phyloP scores from a whole-genome alignment of 2,888 invertebrate genomes.

The Noctua janthe region DNA sequence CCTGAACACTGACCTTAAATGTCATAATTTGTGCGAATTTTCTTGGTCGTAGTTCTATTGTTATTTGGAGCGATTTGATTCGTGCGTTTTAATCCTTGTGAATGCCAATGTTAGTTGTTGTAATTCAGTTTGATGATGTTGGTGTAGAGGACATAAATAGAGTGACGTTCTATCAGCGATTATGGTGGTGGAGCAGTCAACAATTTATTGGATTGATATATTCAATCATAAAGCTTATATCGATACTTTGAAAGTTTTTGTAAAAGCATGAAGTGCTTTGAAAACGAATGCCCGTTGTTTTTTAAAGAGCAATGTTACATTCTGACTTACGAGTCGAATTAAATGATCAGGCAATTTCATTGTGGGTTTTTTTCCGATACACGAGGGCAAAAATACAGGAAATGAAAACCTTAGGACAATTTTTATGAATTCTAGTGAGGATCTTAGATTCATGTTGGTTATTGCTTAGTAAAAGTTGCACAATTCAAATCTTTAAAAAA shows the following conservation, averaged over 20 bases:
- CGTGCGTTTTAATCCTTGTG: conserved; percentile 5
- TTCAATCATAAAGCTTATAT: neutral
- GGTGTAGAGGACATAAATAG: neutral
- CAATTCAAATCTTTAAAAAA: too few species aligned
- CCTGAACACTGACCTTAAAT: conserved; percentile 59
- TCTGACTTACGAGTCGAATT: neutral
- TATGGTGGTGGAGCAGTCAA: neutral
- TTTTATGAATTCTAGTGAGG: neutral
- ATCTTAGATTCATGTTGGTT: neutral
- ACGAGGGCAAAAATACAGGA: neutral
- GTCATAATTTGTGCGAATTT: conserved; percentile 53
- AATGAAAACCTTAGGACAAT: neutral
- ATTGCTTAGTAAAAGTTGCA: neutral
- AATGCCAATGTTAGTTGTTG: conserved; percentile 21
- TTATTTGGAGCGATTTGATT: conserved; percentile 41
- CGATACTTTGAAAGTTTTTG: neutral
- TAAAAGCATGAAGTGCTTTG: neutral
- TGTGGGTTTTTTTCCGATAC: neutral
- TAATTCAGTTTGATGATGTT: neutral
- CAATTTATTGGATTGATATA: neutral
- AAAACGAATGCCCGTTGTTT: neutral
- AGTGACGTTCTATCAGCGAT: neutral
- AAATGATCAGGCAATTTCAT: neutral
- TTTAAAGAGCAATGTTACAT: conserved; percentile 4
- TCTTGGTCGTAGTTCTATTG: conserved; percentile 47